phyloP scores from a whole-genome alignment of 2,113 vertebrate species.

The Leucoraja erinaceus region DNA sequence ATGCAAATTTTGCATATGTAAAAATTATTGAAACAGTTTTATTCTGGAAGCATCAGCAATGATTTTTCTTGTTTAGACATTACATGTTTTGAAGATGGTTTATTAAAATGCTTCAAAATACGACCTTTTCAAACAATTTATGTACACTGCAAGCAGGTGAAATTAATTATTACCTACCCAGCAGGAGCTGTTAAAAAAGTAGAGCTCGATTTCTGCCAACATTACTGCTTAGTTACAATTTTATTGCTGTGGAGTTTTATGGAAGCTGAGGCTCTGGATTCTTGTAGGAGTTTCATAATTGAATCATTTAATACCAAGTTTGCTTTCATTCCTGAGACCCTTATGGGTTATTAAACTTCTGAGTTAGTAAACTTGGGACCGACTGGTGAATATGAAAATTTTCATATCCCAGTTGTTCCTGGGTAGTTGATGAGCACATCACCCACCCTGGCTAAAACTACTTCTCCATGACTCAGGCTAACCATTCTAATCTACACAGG shows the following conservation, averaged over 20 bases:
- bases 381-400: too few relatives aligned
- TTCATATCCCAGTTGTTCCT: too few relatives aligned
- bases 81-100: neutral
- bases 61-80: neutral
- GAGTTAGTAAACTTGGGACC: neutral
- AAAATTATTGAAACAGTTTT: neutral
- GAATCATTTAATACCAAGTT: neutral
- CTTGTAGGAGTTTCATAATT: neutral
- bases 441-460: neutral
- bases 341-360: neutral
- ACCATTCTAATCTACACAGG: neutral
- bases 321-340: neutral
- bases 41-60: neutral
- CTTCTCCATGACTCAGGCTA: neutral
- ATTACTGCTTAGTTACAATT: neutral
- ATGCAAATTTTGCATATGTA: neutral
- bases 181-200: neutral
- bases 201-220: neutral
- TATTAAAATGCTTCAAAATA: conserved; percentile 19
- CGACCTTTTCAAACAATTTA: neutral
- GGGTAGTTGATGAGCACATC: neutral
- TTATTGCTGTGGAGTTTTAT: neutral
- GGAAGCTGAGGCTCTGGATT: neutral
- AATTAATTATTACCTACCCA: neutral
- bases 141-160: neutral